Evolutionary conservation across 2,797 vertebrate species (phyloP).

Genomic region (Pelochelys cantorii): DNA sequence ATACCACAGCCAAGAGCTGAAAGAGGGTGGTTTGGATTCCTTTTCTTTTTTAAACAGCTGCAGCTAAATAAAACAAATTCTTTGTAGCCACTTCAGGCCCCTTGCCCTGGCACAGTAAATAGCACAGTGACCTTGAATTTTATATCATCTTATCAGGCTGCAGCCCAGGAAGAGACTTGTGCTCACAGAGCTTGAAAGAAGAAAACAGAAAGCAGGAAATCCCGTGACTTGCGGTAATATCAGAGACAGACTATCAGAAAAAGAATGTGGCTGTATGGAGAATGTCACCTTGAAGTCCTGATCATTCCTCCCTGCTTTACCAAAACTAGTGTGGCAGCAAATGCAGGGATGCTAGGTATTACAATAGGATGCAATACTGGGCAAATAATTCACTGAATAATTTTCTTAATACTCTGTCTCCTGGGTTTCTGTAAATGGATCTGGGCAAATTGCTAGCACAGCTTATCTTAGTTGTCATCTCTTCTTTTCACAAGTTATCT

Average conservation of each 20-base stretch:
- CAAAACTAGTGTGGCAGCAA: background rate
- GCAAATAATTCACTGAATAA: background rate
- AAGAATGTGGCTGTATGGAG: background rate
- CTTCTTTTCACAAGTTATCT: background rate
- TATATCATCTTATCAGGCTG: slow-evolving; percentile 36
- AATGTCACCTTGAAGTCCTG: background rate
- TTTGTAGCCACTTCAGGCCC: slow-evolving; percentile 43
- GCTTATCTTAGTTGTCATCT: background rate
- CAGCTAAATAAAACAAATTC: slow-evolving; percentile 41
- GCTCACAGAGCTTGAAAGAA: slow-evolving; percentile 24
- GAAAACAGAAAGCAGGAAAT: slow-evolving; percentile 60
- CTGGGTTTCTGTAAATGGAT: background rate
- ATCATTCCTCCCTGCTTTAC: background rate
- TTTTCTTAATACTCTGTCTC: background rate
- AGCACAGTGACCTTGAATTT: slow-evolving; percentile 46
- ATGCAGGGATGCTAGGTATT: background rate
- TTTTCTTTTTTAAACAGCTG: background rate
- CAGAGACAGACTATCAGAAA: slow-evolving; percentile 5
- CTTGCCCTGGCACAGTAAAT: slow-evolving; percentile 45
- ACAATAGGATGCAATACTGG: background rate
- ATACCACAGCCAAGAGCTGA: background rate
- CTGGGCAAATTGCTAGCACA: accelerated
- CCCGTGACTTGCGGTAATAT: slow-evolving; percentile 37
- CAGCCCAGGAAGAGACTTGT: slow-evolving; percentile 28
- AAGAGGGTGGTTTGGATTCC: background rate